A percentile compares a stretch with the other conserved stretches of the same genome.
phyloP scores from a whole-genome alignment of 2,797 vertebrate genomes.

The Falco columbarius region DNA sequence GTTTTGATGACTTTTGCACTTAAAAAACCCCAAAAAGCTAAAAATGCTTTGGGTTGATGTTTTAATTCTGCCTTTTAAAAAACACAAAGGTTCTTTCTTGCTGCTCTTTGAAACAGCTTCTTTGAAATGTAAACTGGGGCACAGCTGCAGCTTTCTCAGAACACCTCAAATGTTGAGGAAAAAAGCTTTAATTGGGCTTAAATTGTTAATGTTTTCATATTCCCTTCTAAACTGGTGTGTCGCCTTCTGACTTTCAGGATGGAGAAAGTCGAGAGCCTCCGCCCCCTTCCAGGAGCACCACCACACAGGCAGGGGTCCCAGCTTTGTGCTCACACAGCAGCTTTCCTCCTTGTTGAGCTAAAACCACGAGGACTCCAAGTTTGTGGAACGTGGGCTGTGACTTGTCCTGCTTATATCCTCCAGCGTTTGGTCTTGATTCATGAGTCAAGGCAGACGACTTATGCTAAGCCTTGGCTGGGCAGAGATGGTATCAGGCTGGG shows the following conservation, averaged over 20 bases:
- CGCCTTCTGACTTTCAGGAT: not conserved
- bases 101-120: not conserved
- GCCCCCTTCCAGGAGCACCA: not conserved
- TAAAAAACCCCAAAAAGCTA: not conserved
- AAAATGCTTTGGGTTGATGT: not conserved
- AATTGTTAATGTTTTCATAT: not conserved
- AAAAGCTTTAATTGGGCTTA: not conserved
- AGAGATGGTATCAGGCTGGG: not conserved
- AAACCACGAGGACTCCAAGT: not conserved
- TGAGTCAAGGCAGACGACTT: not conserved
- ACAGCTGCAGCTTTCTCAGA: not conserved
- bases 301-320: fast-evolving
- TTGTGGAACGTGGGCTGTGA: not conserved
- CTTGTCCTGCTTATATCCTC: not conserved
- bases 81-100: not conserved
- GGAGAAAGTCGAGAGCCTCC: not conserved
- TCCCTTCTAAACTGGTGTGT: not conserved
- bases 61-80: not conserved
- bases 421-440: not conserved
- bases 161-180: not conserved
- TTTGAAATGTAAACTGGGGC: not conserved
- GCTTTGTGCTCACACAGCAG: not conserved
- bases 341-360: not conserved
- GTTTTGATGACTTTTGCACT: not conserved
- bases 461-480: not conserved